Evolutionary conservation across 2,888 invertebrate genomes (phyloP).

Genomic region (Pteria penguin): DNA sequence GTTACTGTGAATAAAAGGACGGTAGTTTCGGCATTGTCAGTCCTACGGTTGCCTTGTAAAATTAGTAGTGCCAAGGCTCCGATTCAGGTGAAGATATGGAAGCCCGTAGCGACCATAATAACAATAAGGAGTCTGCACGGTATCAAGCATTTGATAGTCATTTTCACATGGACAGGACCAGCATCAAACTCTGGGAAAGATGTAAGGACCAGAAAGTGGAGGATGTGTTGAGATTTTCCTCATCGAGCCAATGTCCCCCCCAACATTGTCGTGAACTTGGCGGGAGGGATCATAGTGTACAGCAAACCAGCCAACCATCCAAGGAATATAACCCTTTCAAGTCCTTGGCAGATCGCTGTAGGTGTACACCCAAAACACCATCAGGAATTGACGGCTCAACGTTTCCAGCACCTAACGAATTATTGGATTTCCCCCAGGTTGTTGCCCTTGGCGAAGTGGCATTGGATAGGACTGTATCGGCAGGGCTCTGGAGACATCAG

Average conservation of each 20-base stretch:
- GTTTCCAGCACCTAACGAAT: neutral
- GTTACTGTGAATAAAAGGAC: too few relatives aligned
- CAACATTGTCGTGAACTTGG: neutral
- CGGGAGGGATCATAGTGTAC: neutral
- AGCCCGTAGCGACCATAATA: too few relatives aligned
- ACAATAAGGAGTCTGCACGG: neutral
- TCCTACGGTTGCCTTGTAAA: too few relatives aligned
- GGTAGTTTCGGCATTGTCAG: too few relatives aligned
- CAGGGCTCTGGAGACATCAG: neutral
- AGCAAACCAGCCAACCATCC: constrained; percentile 3
- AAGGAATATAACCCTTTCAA: neutral
- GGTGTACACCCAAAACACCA: neutral
- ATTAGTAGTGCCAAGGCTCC: too few relatives aligned
- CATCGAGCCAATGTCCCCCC: neutral
- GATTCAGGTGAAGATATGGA: too few relatives aligned
- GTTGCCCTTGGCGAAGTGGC: neutral
- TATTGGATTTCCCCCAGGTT: neutral
- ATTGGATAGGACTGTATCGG: neutral
- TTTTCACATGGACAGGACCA: constrained; percentile 2
- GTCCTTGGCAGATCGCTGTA: neutral
- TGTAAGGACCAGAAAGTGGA: neutral
- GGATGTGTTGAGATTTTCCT: neutral
- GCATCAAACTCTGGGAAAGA: neutral
- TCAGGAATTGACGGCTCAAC: neutral
- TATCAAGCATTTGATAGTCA: neutral